phyloP scores from a whole-genome alignment of 1,140 invertebrate genomes.

The Paraescarpia echinospica region DNA sequence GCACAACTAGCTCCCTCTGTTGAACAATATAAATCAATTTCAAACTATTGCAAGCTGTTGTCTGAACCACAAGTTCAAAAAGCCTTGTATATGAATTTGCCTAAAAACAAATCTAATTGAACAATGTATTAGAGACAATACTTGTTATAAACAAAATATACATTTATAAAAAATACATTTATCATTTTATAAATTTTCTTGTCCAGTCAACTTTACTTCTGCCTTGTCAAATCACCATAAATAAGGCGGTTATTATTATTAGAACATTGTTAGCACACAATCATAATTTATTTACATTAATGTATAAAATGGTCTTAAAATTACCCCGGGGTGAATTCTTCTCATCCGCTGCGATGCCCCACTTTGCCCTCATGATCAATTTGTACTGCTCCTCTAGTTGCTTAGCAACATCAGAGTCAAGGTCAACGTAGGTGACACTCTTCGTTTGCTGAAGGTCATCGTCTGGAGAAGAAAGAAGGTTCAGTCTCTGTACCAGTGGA shows the following conservation, averaged over 20 bases:
- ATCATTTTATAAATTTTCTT: too few relatives aligned
- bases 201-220: too few relatives aligned
- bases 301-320: neutral
- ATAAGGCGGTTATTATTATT: neutral
- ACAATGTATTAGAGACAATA: neutral
- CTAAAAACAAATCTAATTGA: neutral
- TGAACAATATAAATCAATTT: neutral
- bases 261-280: neutral
- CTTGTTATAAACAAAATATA: too few relatives aligned
- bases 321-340: neutral
- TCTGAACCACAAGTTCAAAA: neutral
- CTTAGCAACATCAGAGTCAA: slow-evolving; percentile 22
- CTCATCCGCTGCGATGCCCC: neutral
- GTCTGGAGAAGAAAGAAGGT: neutral
- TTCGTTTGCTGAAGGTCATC: slow-evolving; percentile 10
- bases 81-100: too few relatives aligned
- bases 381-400: slow-evolving; percentile 15
- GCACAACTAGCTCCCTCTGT: neutral
- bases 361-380: neutral
- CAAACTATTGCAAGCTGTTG: neutral
- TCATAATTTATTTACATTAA: neutral
- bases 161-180: too few relatives aligned
- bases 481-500: neutral
- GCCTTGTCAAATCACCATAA: too few relatives aligned
- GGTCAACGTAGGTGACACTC: slow-evolving; percentile 3